Base-by-base conservation (phyloP, 1,140 invertebrate species). In the Drosophila repletoides region DNA sequence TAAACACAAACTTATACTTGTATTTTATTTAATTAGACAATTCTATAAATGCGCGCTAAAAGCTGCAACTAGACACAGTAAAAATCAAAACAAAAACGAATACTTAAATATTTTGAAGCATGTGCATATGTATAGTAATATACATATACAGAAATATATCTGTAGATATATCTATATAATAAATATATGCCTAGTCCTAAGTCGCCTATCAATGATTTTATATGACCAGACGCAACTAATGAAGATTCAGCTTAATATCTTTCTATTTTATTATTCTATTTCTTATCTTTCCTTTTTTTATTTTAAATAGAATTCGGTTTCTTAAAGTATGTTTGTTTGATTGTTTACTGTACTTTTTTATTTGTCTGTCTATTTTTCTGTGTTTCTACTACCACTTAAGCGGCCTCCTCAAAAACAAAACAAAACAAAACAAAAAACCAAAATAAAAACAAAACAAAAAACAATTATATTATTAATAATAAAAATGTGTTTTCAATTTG, bases 1-100 rank as follows among this genome's bases (percentile, higher is more conserved):
- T 51, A 17, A 33, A 29, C 55, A 63, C 49, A 38, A 19, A 63
- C 19, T 46, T 64, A 52, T 56, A 64, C 56, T 56, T 64, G 36
- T 43, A 21, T 41, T 45, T 51, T 59, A 58, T 19, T 59, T 58
- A 55, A 43, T 41, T 43, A 33, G 14, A 36, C 3, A 15, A 31
- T 34, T 34, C 5, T 21, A 12, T 9, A 29, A 36, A 10, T 15
- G 34, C 4, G 40, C 55, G 45, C 34, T 66, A 49, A 7, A 59
- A 66, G 63, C 55, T 10, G 14, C 40, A 9, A 53, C 4, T 28
- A 12, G 7, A 46, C 34, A 24, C 14, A 45, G 7, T 6, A 46
- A 9, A 56, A 9, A 43, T 10, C 36, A 40, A 15, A 48, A 15
- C 2, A n/a, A 28, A 26, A 9, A 51, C 17, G 12, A 22, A 38